Percentiles rank a stretch among this genome's conserved stretches.
Evolutionary conservation across 2,113 vertebrate genomes (phyloP).

Genomic region (Strigops habroptila): DNA sequence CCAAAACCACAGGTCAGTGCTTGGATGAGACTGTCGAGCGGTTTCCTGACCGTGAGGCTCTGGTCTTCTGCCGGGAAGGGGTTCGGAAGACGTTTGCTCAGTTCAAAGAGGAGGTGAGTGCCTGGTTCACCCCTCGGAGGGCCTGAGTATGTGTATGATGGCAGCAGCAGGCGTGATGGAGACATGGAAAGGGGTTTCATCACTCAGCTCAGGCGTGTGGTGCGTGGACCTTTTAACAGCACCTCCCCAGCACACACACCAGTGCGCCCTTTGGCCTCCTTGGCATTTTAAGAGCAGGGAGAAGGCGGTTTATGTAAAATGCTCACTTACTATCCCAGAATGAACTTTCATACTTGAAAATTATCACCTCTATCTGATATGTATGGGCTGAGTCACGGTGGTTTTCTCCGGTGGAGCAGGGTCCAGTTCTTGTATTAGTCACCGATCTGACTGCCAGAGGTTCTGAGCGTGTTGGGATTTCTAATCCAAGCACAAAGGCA

Average conservation of each 20-base stretch:
- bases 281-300: neutral
- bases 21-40: slow-evolving; percentile 70
- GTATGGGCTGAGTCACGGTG: neutral
- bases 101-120: slow-evolving; percentile 84
- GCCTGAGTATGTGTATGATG: rapidly evolving
- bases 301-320: rapidly evolving
- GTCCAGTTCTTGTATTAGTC: neutral
- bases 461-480: neutral
- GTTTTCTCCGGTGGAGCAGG: neutral
- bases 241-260: rapidly evolving
- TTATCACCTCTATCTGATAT: neutral
- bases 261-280: neutral
- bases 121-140: neutral
- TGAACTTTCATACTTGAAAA: neutral
- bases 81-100: slow-evolving; percentile 85
- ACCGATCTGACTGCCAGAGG: neutral
- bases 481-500: neutral
- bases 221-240: rapidly evolving
- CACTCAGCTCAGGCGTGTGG: neutral
- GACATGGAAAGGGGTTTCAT: neutral
- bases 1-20: slow-evolving; percentile 74
- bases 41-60: slow-evolving; percentile 77
- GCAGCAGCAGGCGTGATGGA: neutral
- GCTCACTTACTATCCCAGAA: neutral
- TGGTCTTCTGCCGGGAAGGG: slow-evolving; percentile 74